Conservation (phyloP, 92 coral and sea anemone genomes). For the Hydrozoanthus gracilis region DNA sequence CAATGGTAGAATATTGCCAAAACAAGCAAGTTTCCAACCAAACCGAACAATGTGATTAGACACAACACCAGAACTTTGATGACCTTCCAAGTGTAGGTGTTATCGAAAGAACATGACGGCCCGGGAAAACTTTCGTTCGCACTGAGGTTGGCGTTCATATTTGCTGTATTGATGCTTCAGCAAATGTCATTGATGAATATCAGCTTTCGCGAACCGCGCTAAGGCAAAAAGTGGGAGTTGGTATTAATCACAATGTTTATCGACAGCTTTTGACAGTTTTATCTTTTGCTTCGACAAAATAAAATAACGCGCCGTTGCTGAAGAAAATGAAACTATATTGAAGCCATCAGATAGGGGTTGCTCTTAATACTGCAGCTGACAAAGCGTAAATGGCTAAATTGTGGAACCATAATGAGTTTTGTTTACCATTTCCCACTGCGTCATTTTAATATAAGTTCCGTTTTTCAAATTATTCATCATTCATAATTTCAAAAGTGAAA, state of each 20-base stretch:
- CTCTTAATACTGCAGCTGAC: neutral
- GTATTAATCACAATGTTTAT: neutral
- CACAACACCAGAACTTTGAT: constrained; percentile 31
- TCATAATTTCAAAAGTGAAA: neutral
- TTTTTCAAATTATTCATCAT: too few species aligned
- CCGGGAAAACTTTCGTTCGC: neutral
- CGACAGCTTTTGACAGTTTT: neutral
- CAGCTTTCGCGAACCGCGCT: neutral
- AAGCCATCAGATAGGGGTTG: neutral
- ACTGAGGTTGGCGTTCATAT: constrained; percentile 9
- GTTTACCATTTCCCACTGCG: neutral
- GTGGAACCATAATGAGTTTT: neutral
- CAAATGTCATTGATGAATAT: neutral
- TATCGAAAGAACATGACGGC: constrained; percentile 1
- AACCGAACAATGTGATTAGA: constrained; percentile 25
- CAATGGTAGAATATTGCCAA: constrained; percentile 11
- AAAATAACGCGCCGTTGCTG: neutral
- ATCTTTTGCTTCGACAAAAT: neutral
- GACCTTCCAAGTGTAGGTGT: neutral
- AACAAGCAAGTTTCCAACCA: constrained; percentile 33
- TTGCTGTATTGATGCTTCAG: neutral
- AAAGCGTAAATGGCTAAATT: neutral
- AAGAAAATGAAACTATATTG: neutral
- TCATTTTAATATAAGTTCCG: neutral
- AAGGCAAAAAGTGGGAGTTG: neutral